A percentile compares a stretch with the other conserved stretches of the same genome.
These are phyloP conservation scores for Pseudomugil gertrudae DNA, from an alignment of 2,797 vertebrate species.

Conservation along the genomic window DNA sequence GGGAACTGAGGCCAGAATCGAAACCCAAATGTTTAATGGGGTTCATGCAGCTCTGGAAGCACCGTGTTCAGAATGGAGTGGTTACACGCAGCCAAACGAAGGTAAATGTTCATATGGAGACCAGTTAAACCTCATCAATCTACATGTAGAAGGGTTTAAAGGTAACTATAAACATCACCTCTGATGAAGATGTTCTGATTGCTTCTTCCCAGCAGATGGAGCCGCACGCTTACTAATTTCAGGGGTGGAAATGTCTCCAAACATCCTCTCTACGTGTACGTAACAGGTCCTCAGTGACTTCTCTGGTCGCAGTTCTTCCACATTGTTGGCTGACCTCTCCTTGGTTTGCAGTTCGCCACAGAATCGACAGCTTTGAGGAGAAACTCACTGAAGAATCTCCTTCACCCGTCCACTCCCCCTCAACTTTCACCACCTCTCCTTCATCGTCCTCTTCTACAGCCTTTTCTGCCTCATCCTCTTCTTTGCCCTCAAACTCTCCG, in stretches of 20 bases:
- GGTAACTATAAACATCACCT: neutral
- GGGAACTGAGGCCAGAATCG: constrained; percentile 22
- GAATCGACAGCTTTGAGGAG: constrained; percentile 65
- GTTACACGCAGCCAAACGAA: constrained; percentile 1
- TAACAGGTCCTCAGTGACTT: constrained; percentile 14
- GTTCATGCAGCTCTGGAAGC: constrained; percentile 50
- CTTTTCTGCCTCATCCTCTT: neutral
- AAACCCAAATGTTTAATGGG: constrained; percentile 44
- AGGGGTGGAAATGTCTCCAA: constrained; percentile 37
- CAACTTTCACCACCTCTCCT: constrained; percentile 20
- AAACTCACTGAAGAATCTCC: constrained; percentile 44
- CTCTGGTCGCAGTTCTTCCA: neutral
- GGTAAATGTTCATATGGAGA: constrained; percentile 57
- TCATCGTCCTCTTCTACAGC: constrained; percentile 1
- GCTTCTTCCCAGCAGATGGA: constrained; percentile 71
- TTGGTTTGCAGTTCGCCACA: constrained; percentile 67
- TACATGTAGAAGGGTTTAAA: neutral
- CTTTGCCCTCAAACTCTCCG: constrained; percentile 26
- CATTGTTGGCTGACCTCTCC: constrained; percentile 1
- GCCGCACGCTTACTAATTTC: constrained; percentile 75
- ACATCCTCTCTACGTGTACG: constrained; percentile 69
- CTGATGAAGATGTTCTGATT: neutral
- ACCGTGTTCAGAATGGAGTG: neutral
- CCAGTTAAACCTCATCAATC: neutral
- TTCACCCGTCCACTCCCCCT: constrained; percentile 24